phyloP scores from a whole-genome alignment of 2,888 invertebrate genomes.

The Muscina levida region DNA sequence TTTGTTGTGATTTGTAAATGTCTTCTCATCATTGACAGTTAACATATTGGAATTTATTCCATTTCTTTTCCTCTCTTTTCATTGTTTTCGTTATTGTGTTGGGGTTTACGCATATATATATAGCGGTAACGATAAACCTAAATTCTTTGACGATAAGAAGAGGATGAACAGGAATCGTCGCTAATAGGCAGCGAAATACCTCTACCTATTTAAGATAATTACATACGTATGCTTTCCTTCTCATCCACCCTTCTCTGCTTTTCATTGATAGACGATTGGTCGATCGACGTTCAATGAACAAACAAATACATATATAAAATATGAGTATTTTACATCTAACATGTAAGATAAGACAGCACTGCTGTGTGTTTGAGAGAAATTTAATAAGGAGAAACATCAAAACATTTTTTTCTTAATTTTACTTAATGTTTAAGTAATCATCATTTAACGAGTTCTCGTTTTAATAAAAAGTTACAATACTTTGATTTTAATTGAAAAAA shows the following conservation, averaged over 20 bases:
- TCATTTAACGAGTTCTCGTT: constrained; percentile 55
- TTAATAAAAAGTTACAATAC: constrained; percentile 57
- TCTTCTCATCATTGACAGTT: constrained; percentile 39
- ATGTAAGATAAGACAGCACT: constrained; percentile 36
- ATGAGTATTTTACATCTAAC: constrained; percentile 27
- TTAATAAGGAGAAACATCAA: constrained; percentile 14
- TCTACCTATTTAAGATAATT: constrained; percentile 8
- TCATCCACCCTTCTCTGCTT: constrained; percentile 34
- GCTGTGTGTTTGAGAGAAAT: constrained; percentile 40
- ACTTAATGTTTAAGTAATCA: constrained; percentile 62
- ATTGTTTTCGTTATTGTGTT: constrained; percentile 51
- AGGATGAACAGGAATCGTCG: constrained; percentile 65
- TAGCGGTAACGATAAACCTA: constrained; percentile 62
- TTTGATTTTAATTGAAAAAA: constrained; percentile 57
- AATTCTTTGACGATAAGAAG: constrained; percentile 54
- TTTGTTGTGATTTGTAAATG: constrained; percentile 49
- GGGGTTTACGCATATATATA: constrained; percentile 38
- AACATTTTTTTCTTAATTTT: constrained; percentile 44
- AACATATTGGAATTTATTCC: constrained; percentile 74
- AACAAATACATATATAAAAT: constrained; percentile 30
- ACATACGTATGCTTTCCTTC: constrained; percentile 38
- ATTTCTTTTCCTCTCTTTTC: constrained; percentile 71
- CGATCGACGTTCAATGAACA: constrained; percentile 32
- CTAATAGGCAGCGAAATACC: constrained; percentile 18
- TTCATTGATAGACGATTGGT: constrained; percentile 20